Percentiles rank a stretch among this genome's conserved stretches.
phyloP scores from a whole-genome alignment of 2,797 vertebrate species.

The Pipistrellus kuhlii region DNA sequence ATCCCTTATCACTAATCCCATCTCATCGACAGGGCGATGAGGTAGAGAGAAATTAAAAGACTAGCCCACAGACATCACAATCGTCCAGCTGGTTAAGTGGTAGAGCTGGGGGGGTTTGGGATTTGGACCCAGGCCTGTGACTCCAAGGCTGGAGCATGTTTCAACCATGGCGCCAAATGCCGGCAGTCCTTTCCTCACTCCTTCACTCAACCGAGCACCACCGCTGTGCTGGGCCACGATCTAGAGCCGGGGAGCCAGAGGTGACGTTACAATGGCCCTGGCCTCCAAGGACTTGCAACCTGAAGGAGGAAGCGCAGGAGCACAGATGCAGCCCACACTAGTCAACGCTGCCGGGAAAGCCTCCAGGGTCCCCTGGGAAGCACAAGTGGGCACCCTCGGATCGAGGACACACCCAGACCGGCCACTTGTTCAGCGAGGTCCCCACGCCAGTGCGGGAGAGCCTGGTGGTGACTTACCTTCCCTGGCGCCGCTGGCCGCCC shows the following conservation, averaged over 20 bases:
- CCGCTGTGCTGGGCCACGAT: not conserved
- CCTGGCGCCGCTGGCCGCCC: conserved; percentile 86
- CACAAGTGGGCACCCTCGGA: not conserved
- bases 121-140: not conserved
- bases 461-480: conserved; percentile 82
- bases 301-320: not conserved
- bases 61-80: not conserved
- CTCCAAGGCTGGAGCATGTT: not conserved
- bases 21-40: not conserved
- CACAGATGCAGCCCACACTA: not conserved
- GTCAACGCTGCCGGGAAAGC: not conserved
- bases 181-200: not conserved
- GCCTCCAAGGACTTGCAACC: not conserved
- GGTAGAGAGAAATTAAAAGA: not conserved
- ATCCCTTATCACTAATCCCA: not conserved
- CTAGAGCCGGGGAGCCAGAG: not conserved
- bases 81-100: not conserved
- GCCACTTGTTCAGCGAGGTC: not conserved
- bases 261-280: not conserved
- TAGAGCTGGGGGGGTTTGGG: not conserved
- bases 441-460: rapidly evolving
- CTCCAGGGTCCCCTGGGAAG: not conserved
- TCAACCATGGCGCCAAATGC: not conserved
- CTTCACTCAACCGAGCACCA: not conserved
- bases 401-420: not conserved